Conservation (phyloP, 2,113 vertebrate genomes). For the Acinonyx jubatus region DNA sequence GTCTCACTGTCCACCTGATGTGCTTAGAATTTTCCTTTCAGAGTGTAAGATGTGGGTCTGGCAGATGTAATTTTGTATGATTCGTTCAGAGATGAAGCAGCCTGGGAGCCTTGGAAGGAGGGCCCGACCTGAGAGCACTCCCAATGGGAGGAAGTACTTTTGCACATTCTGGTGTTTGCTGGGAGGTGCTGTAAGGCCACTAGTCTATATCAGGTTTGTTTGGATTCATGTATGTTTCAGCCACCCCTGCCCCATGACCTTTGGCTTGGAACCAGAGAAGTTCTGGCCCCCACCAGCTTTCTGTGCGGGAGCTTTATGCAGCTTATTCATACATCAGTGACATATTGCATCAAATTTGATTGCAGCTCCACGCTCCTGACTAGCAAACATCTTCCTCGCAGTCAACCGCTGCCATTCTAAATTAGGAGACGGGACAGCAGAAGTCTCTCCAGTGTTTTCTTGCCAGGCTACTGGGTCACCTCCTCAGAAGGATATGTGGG, state of each 20-base stretch:
- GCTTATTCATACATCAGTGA: neutral
- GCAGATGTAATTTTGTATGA: neutral
- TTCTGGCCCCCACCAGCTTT: neutral
- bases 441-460: neutral
- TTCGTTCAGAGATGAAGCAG: neutral
- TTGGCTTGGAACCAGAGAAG: neutral
- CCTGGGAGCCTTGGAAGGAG: neutral
- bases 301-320: neutral
- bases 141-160: neutral
- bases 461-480: neutral
- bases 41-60: neutral
- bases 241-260: accelerated
- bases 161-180: neutral
- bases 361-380: neutral
- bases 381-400: neutral
- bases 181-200: neutral
- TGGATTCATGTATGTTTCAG: neutral
- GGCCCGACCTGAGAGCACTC: neutral
- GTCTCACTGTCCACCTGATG: neutral
- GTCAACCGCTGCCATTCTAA: neutral
- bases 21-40: neutral
- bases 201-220: neutral
- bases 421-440: neutral
- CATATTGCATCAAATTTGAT: neutral
- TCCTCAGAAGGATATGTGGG: neutral